These are phyloP conservation scores for Chorisops tibialis DNA, from an alignment of 2,888 invertebrate genomes.

Conservation along the genomic window DNA sequence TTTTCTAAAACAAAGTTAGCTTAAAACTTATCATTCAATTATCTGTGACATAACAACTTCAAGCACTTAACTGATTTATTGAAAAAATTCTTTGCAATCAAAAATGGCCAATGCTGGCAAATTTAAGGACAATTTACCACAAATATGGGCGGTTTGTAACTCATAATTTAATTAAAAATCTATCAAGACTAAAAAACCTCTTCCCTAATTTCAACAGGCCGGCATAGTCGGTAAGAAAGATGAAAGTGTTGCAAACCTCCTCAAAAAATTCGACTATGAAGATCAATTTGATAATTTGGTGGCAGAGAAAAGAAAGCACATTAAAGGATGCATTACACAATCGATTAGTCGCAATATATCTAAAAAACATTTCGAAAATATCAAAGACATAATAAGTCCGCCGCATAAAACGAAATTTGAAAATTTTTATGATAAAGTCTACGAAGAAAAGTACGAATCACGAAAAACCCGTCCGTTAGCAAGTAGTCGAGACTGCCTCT, in stretches of 20 bases:
- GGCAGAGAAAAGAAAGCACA: neutral
- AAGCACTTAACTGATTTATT: no score
- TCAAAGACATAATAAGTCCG: neutral
- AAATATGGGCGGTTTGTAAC: neutral
- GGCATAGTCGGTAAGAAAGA: neutral
- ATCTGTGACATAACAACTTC: no score
- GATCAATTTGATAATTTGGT: neutral
- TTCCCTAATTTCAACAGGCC: no score
- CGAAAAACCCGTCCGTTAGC: slow-evolving; percentile 5
- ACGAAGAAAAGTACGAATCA: slow-evolving; percentile 15
- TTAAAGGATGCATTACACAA: neutral
- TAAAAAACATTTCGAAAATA: neutral
- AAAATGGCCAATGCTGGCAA: slow-evolving; percentile 10
- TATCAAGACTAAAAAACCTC: no score
- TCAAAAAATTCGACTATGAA: neutral
- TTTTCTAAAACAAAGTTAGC: no score
- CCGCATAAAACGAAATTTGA: neutral
- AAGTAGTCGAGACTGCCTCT: neutral
- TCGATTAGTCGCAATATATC: neutral
- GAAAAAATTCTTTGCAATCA: no score
- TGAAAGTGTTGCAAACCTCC: neutral
- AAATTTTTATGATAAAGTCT: slow-evolving; percentile 4
- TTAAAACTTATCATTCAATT: no score
- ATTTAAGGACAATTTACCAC: neutral
- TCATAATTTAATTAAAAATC: neutral